Evolutionary conservation across 2,113 vertebrate genomes (phyloP).

Genomic region (Odocoileus virginianus): DNA sequence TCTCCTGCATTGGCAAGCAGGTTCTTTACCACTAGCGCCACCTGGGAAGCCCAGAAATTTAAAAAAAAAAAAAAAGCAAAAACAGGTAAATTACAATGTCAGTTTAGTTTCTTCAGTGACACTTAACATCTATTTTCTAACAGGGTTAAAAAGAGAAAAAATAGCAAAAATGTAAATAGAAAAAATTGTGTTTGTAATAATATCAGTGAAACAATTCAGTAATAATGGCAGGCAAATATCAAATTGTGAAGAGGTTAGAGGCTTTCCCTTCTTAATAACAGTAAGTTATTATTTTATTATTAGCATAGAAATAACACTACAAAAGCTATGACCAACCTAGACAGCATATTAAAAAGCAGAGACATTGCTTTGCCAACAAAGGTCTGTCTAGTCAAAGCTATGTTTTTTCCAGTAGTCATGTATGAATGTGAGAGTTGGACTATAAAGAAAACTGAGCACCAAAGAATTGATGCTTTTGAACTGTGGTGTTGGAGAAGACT

Average conservation of each 20-base stretch:
- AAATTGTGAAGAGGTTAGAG: not conserved
- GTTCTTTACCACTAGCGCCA: not conserved
- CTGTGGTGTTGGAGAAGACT: too few species aligned
- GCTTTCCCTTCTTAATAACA: not conserved
- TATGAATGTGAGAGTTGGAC: too few species aligned
- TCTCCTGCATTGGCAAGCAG: not conserved
- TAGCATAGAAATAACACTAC: not conserved
- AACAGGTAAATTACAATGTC: not conserved
- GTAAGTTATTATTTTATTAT: not conserved
- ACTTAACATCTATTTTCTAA: not conserved
- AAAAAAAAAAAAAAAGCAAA: not conserved
- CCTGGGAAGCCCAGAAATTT: not conserved
- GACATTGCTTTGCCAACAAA: not conserved
- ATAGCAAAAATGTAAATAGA: not conserved
- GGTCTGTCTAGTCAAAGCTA: not conserved
- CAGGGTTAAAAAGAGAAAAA: not conserved
- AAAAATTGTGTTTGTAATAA: slow-evolving; percentile 19
- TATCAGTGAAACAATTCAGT: not conserved
- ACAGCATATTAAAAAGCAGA: not conserved
- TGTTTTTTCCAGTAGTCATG: too few species aligned
- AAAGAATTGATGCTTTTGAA: too few species aligned
- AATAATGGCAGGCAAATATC: not conserved
- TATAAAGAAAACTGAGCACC: too few species aligned
- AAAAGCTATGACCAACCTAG: not conserved
- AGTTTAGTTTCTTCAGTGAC: slow-evolving; percentile 27